Evolutionary conservation across 2,113 vertebrate genomes (phyloP), one percentile per base, ranked within the genome.

Genomic region (Myodes glareolus): DNA sequence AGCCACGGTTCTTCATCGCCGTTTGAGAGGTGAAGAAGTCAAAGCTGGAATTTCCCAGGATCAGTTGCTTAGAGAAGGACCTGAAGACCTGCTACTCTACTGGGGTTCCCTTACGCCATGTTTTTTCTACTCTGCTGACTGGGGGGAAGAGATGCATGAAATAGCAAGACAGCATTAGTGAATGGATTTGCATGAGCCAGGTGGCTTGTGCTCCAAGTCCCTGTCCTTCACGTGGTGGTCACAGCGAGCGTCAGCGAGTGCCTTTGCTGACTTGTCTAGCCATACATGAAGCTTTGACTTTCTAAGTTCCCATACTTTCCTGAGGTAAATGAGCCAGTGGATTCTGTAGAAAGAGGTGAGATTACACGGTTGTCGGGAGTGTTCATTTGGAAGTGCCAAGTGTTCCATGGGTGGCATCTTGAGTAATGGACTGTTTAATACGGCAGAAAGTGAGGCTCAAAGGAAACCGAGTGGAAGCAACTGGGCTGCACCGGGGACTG

Each of bases 231-330:
- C 1, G 7, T 16, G 4, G n/a, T 39, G 58, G 12, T 39, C n/a
- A 5, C 3, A 25, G 72, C 36, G 3, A 50, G 9, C 0, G 23
- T 33, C 7, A 7, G 47, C 76, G 23, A 36, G 23, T 0, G 1
- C 88, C 76, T 47, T 4, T 4, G 5, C 29, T 23, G 19, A 25
- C 81, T 68, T 42, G 5, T 80, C n/a, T 78, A 0, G 5, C 1
- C 3, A 23, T 52, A 39, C 14, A 1, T 14, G 36, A 42, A 65
- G 7, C 29, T 93, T 11, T 47, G 67, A 31, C 5, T 63, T 45
- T 39, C 73, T 39, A 45, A 23, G 42, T 27, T 70, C 52, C 0
- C 1, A 63, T 67, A 25, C 72, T 65, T 82, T 52, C 63, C 68
- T 39, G 3, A 73, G 72, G 47, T 61, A 25, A n/a, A 63, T 7